Evolutionary conservation across 1,140 invertebrate genomes (phyloP).

Genomic region (Magallana gigas): DNA sequence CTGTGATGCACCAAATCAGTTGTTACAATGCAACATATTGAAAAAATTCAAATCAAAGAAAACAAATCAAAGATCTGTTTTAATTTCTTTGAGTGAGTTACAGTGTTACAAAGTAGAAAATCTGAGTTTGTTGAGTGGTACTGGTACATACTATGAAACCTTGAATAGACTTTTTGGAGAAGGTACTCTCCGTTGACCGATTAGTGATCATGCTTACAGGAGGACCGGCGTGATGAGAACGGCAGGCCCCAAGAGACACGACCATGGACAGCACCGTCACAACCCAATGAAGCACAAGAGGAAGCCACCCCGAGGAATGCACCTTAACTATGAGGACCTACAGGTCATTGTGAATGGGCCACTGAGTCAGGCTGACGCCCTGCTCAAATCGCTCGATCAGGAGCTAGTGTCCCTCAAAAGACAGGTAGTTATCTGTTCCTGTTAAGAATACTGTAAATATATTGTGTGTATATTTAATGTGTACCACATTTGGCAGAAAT

Average conservation of each 20-base stretch:
- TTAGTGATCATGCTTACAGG: constrained; percentile 79
- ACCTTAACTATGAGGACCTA: constrained; percentile 97
- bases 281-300: constrained; percentile 86
- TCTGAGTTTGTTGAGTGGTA: no score
- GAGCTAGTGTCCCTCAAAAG: constrained; percentile 95
- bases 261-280: constrained; percentile 75
- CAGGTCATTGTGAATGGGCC: constrained; percentile 88
- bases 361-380: constrained; percentile 87
- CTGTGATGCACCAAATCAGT: no score
- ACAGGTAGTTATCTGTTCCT: constrained; percentile 85
- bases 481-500: no score
- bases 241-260: constrained; percentile 83
- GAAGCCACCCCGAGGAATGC: constrained; percentile 96
- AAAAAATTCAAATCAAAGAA: no score
- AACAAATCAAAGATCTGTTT: no score
- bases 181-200: neutral
- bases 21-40: no score
- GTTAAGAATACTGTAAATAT: no score
- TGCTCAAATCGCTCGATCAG: constrained; percentile 93
- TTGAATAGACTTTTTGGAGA: no score
- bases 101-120: no score
- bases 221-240: constrained; percentile 88
- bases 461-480: no score
- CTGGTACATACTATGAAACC: no score
- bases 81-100: no score